Percentiles rank a stretch among this genome's conserved stretches.
These are phyloP conservation scores for Chloroclystis v-ata DNA, from an alignment of 2,888 invertebrate genomes.

Conservation along the genomic window DNA sequence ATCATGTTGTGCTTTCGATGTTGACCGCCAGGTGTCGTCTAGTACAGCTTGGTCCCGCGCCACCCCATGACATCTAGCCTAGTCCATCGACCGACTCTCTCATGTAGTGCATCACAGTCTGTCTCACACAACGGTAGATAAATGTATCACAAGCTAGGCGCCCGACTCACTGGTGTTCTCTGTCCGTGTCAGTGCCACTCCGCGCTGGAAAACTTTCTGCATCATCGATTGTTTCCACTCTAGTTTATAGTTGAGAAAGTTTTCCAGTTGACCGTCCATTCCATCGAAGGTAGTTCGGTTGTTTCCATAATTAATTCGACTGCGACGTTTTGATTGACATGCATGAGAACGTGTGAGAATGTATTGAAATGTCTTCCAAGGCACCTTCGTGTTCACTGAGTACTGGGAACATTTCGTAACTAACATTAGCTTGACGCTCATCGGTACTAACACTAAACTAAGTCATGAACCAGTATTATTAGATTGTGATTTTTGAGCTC, in stretches of 20 bases:
- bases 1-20: constrained; percentile 75
- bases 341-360: constrained; percentile 42
- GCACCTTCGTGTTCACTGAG: constrained; percentile 56
- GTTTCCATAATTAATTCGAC: constrained; percentile 49
- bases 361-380: constrained; percentile 69
- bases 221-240: constrained; percentile 48
- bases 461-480: constrained; percentile 57
- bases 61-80: constrained; percentile 56
- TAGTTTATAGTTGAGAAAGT: constrained; percentile 65
- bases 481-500: constrained; percentile 61
- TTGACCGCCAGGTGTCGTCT: constrained; percentile 64
- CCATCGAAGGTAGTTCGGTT: constrained; percentile 46
- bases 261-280: constrained; percentile 58
- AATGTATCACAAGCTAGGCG: constrained; percentile 78
- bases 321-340: constrained; percentile 33
- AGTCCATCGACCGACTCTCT: constrained; percentile 61
- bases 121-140: constrained; percentile 71
- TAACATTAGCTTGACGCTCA: constrained; percentile 66
- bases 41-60: constrained; percentile 64
- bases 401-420: constrained; percentile 65
- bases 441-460: constrained; percentile 52
- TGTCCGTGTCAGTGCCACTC: constrained; percentile 40
- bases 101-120: constrained; percentile 66
- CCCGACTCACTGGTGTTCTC: constrained; percentile 61
- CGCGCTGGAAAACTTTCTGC: constrained; percentile 71